Percentiles rank a stretch among this genome's conserved stretches.
Conservation (phyloP, 1,140 invertebrate species). For the Leptopilina clavipes region DNA sequence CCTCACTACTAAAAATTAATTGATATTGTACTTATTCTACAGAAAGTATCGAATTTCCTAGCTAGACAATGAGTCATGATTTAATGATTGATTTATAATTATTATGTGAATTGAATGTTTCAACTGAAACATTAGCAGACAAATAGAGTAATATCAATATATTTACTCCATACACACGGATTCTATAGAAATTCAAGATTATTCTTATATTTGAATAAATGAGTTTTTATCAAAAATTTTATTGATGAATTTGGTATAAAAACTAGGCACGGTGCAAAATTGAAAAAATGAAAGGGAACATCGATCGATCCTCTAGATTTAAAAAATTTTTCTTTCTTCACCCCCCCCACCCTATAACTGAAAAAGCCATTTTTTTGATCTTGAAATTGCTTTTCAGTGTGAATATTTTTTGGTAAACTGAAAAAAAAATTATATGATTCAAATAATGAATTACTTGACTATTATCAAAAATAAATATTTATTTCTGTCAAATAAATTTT, state of each 20-base stretch:
- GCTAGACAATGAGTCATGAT: slow-evolving; percentile 18
- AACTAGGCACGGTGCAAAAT: slow-evolving; percentile 56
- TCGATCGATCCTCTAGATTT: slow-evolving; percentile 33
- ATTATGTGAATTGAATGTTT: slow-evolving; percentile 33
- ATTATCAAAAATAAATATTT: too few relatives aligned
- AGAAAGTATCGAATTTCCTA: slow-evolving; percentile 18
- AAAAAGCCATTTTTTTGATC: slow-evolving; percentile 34
- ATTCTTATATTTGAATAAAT: slow-evolving; percentile 37
- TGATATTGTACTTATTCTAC: slow-evolving; percentile 22
- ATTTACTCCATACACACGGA: slow-evolving; percentile 3
- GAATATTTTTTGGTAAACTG: slow-evolving; percentile 34
- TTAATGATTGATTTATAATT: slow-evolving; percentile 33
- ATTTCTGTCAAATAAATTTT: too few relatives aligned
- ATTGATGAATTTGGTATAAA: slow-evolving; percentile 55
- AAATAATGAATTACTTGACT: too few relatives aligned
- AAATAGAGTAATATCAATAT: slow-evolving; percentile 13
- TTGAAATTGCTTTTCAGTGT: slow-evolving; percentile 38
- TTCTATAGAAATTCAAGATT: slow-evolving; percentile 25
- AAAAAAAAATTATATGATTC: too few relatives aligned
- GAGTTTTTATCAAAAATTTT: slow-evolving; percentile 46
- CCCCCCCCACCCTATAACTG: slow-evolving; percentile 35
- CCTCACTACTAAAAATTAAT: slow-evolving; percentile 18
- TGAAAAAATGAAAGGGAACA: slow-evolving; percentile 2
- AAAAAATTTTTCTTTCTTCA: neutral
- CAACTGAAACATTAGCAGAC: neutral